Conservation (phyloP, 2,797 vertebrate genomes). For the Zalophus californianus region DNA sequence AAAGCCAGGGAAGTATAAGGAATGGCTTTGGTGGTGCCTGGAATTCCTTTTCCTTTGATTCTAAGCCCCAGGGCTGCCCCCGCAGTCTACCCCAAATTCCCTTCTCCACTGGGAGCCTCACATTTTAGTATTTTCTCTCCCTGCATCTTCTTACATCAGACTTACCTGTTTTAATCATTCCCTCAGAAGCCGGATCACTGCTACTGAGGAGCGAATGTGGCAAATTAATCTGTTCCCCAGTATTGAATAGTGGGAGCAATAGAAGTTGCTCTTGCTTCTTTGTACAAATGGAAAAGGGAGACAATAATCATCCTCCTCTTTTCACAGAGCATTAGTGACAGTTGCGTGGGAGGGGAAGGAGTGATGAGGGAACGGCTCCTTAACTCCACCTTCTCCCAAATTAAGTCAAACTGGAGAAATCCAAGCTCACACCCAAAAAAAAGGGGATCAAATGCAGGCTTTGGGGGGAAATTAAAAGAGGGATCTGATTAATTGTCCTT, state of each 20-base stretch:
- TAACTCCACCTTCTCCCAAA: slow-evolving; percentile 17
- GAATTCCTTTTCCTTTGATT: background rate
- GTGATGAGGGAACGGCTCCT: background rate
- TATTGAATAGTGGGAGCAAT: background rate
- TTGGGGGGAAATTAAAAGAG: background rate
- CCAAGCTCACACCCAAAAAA: background rate
- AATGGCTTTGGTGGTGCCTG: background rate
- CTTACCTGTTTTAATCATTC: background rate
- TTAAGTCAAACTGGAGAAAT: background rate
- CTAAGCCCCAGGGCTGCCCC: too few species aligned
- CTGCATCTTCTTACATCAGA: background rate
- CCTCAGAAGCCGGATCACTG: background rate
- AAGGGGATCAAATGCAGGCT: background rate
- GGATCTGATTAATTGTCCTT: background rate
- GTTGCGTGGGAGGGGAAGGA: background rate
- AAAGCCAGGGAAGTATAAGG: background rate
- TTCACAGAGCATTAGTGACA: background rate
- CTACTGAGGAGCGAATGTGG: background rate
- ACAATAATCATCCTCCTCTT: background rate
- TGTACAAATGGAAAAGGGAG: slow-evolving; percentile 38
- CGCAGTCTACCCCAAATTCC: background rate
- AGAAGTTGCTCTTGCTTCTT: background rate
- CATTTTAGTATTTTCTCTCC: background rate
- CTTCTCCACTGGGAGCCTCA: background rate
- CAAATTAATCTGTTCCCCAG: background rate